Base-by-base conservation (phyloP, 2,113 vertebrate species). In the Sarotherodon lohbergeri region DNA sequence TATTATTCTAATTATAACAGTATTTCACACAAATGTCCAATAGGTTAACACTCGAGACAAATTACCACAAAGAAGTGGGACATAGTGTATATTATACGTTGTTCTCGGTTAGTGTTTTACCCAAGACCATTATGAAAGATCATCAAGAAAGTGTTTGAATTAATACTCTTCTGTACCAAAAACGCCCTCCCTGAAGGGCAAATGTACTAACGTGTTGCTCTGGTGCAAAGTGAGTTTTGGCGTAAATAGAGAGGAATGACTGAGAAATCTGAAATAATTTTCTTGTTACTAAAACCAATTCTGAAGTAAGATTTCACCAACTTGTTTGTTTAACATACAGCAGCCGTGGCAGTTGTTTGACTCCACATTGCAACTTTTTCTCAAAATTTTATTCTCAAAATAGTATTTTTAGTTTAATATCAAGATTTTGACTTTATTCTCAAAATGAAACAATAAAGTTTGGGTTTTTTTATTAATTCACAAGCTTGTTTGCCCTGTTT, bases 381-480 rank as follows among this genome's bases (percentile, higher is more conserved):
- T 39, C 34, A 10, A 39, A 39, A 10, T 39, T 2, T 39, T 39
- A 39, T 10, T 39, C 39, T 39, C 39, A 8, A 13, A 3, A 39
- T 41, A 11, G 39, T 41, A 41, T 66, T 66, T 66, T 66, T 66
- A 39, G 17, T 22, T 66, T 66, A 66, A 66, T 66, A 66, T 22
- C 10, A 39, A n/a, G 34, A 66, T 66, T 66, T n/a, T 66, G 19
- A 66, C 3, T 39, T 66, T 22, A 66, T 39, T 66, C 0, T 66
- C 34, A 66, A 66, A 39, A 39, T 1, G 34, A 66, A 66, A 39
- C 61, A 66, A 66, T 39, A 36, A 63, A 0, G 36, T 63, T 36
- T 34, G 7, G 1, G 59, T 4, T 0, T 0, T n/a, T n/a, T 36
- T 36, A 63, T 36, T 17, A 36, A 39, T 39, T 68, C 63, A 22